phyloP scores from a whole-genome alignment of 2,888 invertebrate genomes.

The Hirudinaria manillensis region DNA sequence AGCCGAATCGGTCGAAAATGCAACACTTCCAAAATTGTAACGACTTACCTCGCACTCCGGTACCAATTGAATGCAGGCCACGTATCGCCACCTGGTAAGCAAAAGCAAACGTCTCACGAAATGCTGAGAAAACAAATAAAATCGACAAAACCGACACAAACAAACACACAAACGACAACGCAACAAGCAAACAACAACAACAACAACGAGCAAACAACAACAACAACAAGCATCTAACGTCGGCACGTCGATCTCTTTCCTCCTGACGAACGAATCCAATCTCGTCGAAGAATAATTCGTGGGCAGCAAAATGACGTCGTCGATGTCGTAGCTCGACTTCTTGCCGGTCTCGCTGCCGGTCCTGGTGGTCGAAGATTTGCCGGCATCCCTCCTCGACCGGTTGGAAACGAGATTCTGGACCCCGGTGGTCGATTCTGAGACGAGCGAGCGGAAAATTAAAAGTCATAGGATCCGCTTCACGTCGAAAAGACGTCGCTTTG shows the following conservation, averaged over 20 bases:
- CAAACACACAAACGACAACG: not conserved
- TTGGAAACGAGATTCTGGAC: not conserved
- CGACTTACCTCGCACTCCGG: not conserved
- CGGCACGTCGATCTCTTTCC: slow-evolving; percentile 6
- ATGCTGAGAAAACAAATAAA: not conserved
- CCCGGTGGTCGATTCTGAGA: not conserved
- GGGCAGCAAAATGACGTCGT: not conserved
- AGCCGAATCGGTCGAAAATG: too few relatives aligned
- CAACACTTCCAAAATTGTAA: too few relatives aligned
- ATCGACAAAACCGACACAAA: not conserved
- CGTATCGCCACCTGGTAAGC: slow-evolving; percentile 6
- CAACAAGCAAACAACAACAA: not conserved
- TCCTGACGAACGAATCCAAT: not conserved
- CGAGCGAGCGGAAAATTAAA: too few relatives aligned
- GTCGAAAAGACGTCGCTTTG: too few relatives aligned
- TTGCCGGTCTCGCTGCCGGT: not conserved
- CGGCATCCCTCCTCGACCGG: not conserved
- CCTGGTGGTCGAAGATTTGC: not conserved
- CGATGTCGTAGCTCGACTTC: not conserved
- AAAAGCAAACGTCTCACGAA: not conserved
- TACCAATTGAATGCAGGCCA: not conserved
- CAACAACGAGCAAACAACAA: not conserved
- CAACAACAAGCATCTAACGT: not conserved
- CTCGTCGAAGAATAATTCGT: slow-evolving; percentile 2
- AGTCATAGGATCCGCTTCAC: too few relatives aligned